Evolutionary conservation across 2,888 invertebrate species (phyloP).

Genomic region (Drosophila dives): DNA sequence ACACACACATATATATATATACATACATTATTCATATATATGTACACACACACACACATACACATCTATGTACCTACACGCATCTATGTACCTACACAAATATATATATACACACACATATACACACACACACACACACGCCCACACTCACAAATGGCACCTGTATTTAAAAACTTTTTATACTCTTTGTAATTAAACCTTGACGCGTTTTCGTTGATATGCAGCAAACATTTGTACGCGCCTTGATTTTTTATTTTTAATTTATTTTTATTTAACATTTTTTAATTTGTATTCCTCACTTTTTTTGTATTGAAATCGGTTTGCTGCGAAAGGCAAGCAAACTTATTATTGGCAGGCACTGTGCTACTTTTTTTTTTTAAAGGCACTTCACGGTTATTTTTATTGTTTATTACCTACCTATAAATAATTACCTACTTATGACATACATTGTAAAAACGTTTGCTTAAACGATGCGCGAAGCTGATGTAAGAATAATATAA

Average conservation of each 20-base stretch:
- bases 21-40: too few relatives aligned
- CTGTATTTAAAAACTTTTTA: slow-evolving; percentile 27
- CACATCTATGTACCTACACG: too few relatives aligned
- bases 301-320: background rate
- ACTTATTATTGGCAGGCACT: slow-evolving; percentile 5
- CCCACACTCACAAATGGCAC: slow-evolving; percentile 16
- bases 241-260: background rate
- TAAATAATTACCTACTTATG: slow-evolving; percentile 31
- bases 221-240: background rate
- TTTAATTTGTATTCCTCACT: slow-evolving; percentile 6
- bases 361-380: slow-evolving; percentile 11
- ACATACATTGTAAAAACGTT: slow-evolving; percentile 25
- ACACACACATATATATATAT: background rate
- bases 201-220: background rate
- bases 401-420: slow-evolving; percentile 49
- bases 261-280: slow-evolving; percentile 1
- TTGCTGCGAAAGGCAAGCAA: background rate
- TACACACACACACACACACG: slow-evolving; percentile 2
- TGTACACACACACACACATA: background rate
- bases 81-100: background rate
- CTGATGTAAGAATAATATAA: slow-evolving; percentile 34
- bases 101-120: background rate
- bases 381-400: slow-evolving; percentile 28
- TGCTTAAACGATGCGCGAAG: slow-evolving; percentile 30
- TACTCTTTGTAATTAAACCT: slow-evolving; percentile 24